A percentile compares a stretch with the other conserved stretches of the same genome.
phyloP scores from a whole-genome alignment of 2,797 vertebrate species.

The Denticeps clupeoides region DNA sequence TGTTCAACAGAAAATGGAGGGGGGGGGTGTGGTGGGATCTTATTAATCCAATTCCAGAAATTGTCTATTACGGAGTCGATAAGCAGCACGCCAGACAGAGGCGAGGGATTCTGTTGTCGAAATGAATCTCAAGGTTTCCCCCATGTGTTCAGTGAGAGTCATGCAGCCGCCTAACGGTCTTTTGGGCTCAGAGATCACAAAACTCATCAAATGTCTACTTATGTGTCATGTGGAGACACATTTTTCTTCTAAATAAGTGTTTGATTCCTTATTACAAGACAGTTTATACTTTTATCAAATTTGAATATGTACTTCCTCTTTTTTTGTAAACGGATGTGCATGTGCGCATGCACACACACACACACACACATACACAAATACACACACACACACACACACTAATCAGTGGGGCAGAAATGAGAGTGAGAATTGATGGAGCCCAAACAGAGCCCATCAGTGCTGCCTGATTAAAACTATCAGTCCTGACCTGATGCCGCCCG shows the following conservation, averaged over 20 bases:
- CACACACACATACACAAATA: neutral
- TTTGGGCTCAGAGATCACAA: neutral
- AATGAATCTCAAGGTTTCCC: neutral
- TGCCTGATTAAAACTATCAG: slow-evolving; percentile 16
- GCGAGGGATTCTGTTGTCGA: neutral
- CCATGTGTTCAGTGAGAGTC: neutral
- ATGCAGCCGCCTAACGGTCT: neutral
- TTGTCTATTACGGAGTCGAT: too few relatives aligned
- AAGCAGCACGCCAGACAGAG: neutral
- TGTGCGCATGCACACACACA: neutral
- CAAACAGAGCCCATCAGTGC: slow-evolving; percentile 3
- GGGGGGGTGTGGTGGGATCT: too few relatives aligned
- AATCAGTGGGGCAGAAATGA: neutral
- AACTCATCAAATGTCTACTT: neutral
- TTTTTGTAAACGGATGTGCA: too few relatives aligned
- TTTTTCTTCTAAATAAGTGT: too few relatives aligned
- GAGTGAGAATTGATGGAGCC: neutral
- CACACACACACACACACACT: neutral
- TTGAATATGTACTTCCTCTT: too few relatives aligned
- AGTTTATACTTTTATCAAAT: too few relatives aligned
- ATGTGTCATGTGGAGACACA: too few relatives aligned
- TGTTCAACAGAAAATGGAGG: too few relatives aligned
- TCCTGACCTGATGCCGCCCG: slow-evolving; percentile 13
- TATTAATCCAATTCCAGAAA: too few relatives aligned
- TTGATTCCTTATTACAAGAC: too few relatives aligned